phyloP scores from a whole-genome alignment of 2,888 invertebrate species.

The Dendrolimus houi region DNA sequence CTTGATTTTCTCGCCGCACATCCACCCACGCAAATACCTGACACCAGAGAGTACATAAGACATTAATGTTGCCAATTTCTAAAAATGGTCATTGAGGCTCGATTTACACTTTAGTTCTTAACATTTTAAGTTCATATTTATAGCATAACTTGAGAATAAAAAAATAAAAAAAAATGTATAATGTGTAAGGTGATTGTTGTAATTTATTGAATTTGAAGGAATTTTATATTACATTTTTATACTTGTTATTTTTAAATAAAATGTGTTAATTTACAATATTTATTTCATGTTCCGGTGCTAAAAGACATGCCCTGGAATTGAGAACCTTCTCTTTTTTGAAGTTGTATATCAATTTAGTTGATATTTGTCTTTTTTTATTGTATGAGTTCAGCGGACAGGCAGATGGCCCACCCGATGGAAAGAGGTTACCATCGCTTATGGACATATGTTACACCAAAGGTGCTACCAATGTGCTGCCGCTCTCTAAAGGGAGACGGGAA shows the following conservation, averaged over 20 bases:
- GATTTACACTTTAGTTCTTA: too few species aligned
- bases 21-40: constrained; percentile 59
- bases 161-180: not conserved
- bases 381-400: too few species aligned
- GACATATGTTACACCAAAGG: too few species aligned
- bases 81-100: too few species aligned
- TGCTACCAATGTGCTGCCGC: too few species aligned
- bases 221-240: not conserved
- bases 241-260: not conserved
- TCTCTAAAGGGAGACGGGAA: too few species aligned
- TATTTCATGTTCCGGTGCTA: not conserved
- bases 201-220: not conserved
- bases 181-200: not conserved
- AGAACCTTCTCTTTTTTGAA: too few species aligned
- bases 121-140: not conserved
- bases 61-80: constrained; percentile 10
- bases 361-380: too few species aligned
- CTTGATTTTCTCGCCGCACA: constrained; percentile 79
- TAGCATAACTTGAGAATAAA: not conserved
- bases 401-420: too few species aligned
- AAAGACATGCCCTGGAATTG: too few species aligned
- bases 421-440: too few species aligned
- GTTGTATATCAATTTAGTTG: too few species aligned
- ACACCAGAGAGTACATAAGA: constrained; percentile 30
- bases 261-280: not conserved